Evolutionary conservation across 2,113 vertebrate species (phyloP).

Genomic region (Corvus moneduloides): DNA sequence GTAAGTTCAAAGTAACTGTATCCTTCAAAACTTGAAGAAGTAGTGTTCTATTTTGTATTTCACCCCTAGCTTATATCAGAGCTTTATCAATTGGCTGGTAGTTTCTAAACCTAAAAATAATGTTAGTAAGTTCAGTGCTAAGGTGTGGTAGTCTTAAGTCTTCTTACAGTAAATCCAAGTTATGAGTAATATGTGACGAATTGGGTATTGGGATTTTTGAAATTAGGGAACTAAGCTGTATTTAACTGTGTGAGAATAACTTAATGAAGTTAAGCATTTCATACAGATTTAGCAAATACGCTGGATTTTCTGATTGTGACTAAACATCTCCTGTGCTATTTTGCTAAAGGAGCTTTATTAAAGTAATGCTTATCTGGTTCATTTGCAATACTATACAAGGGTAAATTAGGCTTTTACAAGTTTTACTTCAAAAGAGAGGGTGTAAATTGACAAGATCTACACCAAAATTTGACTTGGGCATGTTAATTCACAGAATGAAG

Average conservation of each 20-base stretch:
- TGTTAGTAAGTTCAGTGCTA: neutral
- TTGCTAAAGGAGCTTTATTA: slow-evolving; percentile 45
- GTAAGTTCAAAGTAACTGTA: neutral
- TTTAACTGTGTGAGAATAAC: slow-evolving; percentile 13
- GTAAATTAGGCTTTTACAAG: neutral
- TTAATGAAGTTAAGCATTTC: slow-evolving; percentile 17
- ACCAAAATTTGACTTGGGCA: neutral
- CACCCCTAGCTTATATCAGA: neutral
- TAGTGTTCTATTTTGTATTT: neutral
- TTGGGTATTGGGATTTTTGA: neutral
- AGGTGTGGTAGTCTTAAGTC: neutral
- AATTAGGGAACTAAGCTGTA: slow-evolving; percentile 18
- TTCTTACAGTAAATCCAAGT: neutral
- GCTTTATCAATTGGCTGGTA: neutral
- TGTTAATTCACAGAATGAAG: neutral
- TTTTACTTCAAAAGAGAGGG: neutral
- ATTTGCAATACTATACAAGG: neutral
- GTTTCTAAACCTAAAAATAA: neutral
- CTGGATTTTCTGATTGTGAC: neutral
- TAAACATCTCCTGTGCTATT: neutral
- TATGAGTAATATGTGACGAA: neutral
- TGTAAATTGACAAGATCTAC: neutral
- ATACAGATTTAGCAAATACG: neutral
- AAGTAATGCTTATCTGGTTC: slow-evolving; percentile 12
- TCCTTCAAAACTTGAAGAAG: neutral